Evolutionary conservation across 2,113 vertebrate species (phyloP).

Genomic region (Gasterosteus nipponicus): DNA sequence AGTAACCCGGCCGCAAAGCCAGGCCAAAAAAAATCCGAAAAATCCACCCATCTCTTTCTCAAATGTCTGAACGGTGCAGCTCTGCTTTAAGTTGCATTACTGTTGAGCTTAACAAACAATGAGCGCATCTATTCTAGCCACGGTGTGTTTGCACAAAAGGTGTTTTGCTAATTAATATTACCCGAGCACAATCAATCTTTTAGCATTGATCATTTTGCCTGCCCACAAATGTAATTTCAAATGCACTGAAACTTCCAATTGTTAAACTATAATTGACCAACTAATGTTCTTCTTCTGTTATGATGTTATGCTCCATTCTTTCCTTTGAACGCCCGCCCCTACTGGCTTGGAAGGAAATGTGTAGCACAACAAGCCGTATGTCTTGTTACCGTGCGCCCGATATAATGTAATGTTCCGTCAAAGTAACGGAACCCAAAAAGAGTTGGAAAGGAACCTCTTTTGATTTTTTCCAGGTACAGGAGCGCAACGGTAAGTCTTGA

Average conservation of each 20-base stretch:
- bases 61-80: conserved; percentile 54
- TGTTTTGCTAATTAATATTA: conserved; percentile 62
- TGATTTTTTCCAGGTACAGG: conserved; percentile 73
- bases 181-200: conserved; percentile 60
- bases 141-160: conserved; percentile 56
- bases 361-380: conserved; percentile 79
- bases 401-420: conserved; percentile 49
- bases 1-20: conserved; percentile 77
- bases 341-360: conserved; percentile 79
- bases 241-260: conserved; percentile 73
- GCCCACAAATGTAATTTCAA: conserved; percentile 69
- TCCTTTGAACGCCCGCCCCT: conserved; percentile 76
- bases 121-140: conserved; percentile 63
- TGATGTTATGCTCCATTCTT: conserved; percentile 78
- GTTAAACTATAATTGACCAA: conserved; percentile 75
- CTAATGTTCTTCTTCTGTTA: conserved; percentile 78
- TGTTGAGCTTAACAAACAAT: conserved; percentile 66
- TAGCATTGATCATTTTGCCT: conserved; percentile 67
- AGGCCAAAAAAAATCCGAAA: conserved; percentile 46
- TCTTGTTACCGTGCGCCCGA: conserved; percentile 70
- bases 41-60: conserved; percentile 43
- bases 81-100: conserved; percentile 63
- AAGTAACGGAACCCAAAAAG: conserved; percentile 51
- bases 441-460: conserved; percentile 49
- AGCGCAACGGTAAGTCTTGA: conserved; percentile 82